Conservation (phyloP, 1,140 invertebrate species). For the Gonatopus flavifemur region DNA sequence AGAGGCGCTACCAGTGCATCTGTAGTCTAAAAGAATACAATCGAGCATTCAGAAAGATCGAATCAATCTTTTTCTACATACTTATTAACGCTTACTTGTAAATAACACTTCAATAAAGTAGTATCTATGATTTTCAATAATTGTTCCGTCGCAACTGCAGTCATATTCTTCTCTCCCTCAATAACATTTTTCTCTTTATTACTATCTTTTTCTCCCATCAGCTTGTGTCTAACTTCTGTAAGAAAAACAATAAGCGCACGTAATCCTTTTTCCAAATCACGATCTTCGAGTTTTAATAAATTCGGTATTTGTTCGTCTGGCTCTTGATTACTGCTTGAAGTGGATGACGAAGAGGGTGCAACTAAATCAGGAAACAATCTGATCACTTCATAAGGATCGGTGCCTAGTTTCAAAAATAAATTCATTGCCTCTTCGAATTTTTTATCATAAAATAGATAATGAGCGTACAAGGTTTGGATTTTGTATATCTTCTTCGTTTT, state of each 20-base stretch:
- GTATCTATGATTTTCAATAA: conserved; percentile 94
- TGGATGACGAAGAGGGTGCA: conserved; percentile 69
- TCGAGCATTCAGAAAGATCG: neutral
- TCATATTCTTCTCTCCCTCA: conserved; percentile 45
- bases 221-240: conserved; percentile 69
- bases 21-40: conserved; percentile 72
- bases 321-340: conserved; percentile 62
- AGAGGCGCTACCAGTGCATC: conserved; percentile 90
- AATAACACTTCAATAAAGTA: conserved; percentile 93
- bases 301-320: conserved; percentile 43
- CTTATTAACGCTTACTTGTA: conserved; percentile 66
- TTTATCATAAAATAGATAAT: conserved; percentile 87
- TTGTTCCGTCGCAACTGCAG: conserved; percentile 59
- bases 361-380: conserved; percentile 89
- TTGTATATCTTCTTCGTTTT: conserved; percentile 79
- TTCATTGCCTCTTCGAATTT: conserved; percentile 88
- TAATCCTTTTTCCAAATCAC: conserved; percentile 86
- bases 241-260: conserved; percentile 88
- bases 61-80: neutral
- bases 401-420: conserved; percentile 84
- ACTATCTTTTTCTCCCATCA: conserved; percentile 56
- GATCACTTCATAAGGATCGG: conserved; percentile 93
- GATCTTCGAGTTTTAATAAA: conserved; percentile 71
- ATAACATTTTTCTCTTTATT: conserved; percentile 53
- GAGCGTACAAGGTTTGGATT: conserved; percentile 88